Percentiles rank a stretch among this genome's conserved stretches.
Evolutionary conservation across 1,140 invertebrate species (phyloP).

Genomic region (Protaetia brevitarsis): DNA sequence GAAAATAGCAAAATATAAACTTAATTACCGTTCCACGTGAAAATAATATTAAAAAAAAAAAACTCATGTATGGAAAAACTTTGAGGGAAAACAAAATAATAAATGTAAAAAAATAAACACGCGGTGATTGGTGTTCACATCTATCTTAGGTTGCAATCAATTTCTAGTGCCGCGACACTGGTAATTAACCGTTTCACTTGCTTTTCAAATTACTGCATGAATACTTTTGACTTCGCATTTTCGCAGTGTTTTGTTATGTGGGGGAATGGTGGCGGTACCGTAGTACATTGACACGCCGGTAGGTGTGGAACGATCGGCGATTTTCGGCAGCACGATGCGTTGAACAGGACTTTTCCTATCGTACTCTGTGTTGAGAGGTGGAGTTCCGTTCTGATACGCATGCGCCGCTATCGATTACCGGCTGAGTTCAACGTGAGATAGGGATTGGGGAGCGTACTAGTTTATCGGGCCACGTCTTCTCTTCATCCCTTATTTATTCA

Average conservation of each 20-base stretch:
- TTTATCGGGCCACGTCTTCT: constrained; percentile 6
- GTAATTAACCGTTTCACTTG: constrained; percentile 20
- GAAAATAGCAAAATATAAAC: background rate
- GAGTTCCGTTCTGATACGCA: constrained; percentile 38
- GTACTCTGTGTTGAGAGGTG: constrained; percentile 36
- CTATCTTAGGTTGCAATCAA: background rate
- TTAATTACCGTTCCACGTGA: constrained; percentile 22
- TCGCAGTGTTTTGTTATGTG: constrained; percentile 23
- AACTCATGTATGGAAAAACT: no score
- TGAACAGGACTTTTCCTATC: constrained; percentile 26
- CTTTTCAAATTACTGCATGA: constrained; percentile 16
- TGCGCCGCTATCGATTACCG: constrained; percentile 45
- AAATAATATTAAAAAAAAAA: constrained; percentile 28
- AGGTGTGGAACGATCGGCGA: constrained; percentile 33
- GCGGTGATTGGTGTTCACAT: background rate
- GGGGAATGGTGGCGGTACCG: constrained; percentile 30
- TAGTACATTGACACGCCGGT: constrained; percentile 38
- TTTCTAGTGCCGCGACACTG: constrained; percentile 1
- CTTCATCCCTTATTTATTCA: constrained; percentile 20
- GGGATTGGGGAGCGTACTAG: background rate
- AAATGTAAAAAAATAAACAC: background rate
- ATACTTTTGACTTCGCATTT: background rate
- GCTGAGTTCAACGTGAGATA: constrained; percentile 21
- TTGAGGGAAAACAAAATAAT: background rate
- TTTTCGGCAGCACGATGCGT: constrained; percentile 20